These are phyloP conservation scores for Parapristionchus giblindavisi DNA, from an alignment of 2,888 invertebrate genomes.

Conservation along the genomic window DNA sequence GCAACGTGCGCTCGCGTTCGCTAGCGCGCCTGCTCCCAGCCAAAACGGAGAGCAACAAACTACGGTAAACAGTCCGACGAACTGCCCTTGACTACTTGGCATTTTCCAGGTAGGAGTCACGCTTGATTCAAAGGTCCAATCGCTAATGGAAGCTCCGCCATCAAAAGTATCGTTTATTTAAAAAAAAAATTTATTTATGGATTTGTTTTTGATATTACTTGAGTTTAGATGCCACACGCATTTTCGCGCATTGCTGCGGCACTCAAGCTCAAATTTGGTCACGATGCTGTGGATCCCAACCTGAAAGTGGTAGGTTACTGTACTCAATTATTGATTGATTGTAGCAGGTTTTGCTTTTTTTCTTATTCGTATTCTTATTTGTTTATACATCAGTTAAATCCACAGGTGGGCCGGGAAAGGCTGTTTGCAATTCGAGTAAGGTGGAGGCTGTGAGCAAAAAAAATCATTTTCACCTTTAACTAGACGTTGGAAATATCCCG, in stretches of 20 bases:
- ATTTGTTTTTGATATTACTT: not conserved
- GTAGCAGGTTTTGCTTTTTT: too few species aligned
- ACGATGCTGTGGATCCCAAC: conserved; percentile 49
- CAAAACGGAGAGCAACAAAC: not conserved
- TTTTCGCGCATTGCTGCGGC: conserved; percentile 47
- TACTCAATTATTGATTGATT: too few species aligned
- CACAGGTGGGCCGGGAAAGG: too few species aligned
- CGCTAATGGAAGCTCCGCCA: conserved; percentile 20
- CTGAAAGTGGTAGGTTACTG: conserved; percentile 47
- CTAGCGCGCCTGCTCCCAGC: not conserved
- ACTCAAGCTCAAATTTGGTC: conserved; percentile 47
- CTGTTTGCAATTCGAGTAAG: too few species aligned
- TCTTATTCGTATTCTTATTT: too few species aligned
- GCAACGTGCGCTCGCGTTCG: too few species aligned
- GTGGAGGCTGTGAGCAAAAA: too few species aligned
- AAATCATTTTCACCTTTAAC: too few species aligned
- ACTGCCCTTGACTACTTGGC: not conserved
- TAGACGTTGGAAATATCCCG: too few species aligned
- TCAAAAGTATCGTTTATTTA: conserved; percentile 10
- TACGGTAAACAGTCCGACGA: not conserved
- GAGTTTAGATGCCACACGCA: conserved; percentile 27
- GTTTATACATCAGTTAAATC: too few species aligned
- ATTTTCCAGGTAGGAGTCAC: conserved; percentile 1
- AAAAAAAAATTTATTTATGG: not conserved
- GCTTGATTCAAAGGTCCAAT: conserved; percentile 13